These are phyloP conservation scores for Dasypus novemcinctus DNA, from an alignment of 2,113 vertebrate genomes.

Conservation along the genomic window DNA sequence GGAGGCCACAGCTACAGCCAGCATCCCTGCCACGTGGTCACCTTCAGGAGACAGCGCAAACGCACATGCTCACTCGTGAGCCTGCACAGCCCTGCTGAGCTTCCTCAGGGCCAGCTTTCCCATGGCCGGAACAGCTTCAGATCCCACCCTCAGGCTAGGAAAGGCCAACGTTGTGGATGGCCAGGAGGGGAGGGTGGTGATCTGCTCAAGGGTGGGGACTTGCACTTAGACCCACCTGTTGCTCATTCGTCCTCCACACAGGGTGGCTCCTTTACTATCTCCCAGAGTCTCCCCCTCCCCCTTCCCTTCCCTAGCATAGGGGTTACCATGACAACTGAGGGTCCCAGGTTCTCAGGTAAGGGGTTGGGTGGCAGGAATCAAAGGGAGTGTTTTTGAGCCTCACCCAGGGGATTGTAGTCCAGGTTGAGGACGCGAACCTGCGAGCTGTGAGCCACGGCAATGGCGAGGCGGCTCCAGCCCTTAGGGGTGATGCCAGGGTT, in stretches of 20 bases:
- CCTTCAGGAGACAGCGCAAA: slow-evolving; percentile 82
- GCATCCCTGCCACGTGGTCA: slow-evolving; percentile 96
- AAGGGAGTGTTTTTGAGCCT: slow-evolving; percentile 59
- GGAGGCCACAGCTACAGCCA: slow-evolving; percentile 95
- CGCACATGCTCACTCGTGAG: background rate
- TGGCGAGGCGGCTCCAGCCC: slow-evolving; percentile 93
- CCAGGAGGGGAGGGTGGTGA: background rate
- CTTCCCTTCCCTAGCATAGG: background rate
- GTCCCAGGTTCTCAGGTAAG: background rate
- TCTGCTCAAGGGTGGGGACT: background rate
- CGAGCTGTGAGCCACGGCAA: slow-evolving; percentile 97
- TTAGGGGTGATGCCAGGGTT: slow-evolving; percentile 94
- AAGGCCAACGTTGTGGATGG: background rate
- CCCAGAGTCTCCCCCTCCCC: background rate
- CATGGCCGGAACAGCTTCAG: background rate
- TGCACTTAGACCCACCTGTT: background rate
- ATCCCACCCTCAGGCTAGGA: background rate
- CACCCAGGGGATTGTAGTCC: slow-evolving; percentile 97
- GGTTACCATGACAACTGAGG: background rate
- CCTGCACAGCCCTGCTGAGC: background rate
- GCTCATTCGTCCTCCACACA: background rate
- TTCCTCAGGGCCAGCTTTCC: background rate
- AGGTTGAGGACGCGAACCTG: slow-evolving; percentile 95
- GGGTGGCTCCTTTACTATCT: background rate
- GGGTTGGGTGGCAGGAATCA: background rate